Percentiles rank a stretch among this genome's conserved stretches.
Evolutionary conservation across 2,797 vertebrate species (phyloP).

Genomic region (Antrozous pallidus): DNA sequence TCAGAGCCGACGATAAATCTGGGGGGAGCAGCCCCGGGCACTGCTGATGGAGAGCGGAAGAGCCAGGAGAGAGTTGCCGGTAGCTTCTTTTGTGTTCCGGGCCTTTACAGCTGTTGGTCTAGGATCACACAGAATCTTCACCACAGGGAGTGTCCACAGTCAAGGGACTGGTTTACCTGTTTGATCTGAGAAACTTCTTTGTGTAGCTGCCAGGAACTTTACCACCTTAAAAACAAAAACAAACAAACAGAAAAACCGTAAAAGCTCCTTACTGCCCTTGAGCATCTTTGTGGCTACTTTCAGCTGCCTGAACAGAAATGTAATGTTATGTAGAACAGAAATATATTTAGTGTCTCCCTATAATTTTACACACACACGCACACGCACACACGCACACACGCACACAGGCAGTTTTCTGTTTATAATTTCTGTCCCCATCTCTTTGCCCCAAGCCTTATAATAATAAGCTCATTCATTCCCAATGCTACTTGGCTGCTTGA

Average conservation of each 20-base stretch:
- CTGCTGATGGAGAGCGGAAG: background rate
- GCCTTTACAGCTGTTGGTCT: background rate
- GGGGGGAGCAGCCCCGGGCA: background rate
- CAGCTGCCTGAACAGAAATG: constrained; percentile 27
- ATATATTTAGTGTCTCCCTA: background rate
- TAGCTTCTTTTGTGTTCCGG: background rate
- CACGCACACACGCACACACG: background rate
- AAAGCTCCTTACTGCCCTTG: background rate
- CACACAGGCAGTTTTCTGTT: constrained; percentile 1
- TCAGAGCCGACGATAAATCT: background rate
- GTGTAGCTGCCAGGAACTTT: background rate
- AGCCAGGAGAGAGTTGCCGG: background rate
- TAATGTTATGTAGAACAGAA: constrained; percentile 1
- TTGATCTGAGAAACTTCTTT: background rate
- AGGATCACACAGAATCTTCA: background rate
- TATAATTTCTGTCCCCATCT: background rate
- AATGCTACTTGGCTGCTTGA: background rate
- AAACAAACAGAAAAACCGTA: too few relatives aligned
- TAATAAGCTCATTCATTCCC: constrained; percentile 65
- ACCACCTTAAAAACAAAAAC: background rate
- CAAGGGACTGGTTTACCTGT: background rate
- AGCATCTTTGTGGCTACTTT: constrained; percentile 34
- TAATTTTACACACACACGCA: background rate
- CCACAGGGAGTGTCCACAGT: background rate
- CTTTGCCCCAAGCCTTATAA: constrained; percentile 37